Evolutionary conservation across 1,140 invertebrate genomes (phyloP), one percentile per base, ranked within the genome.

Genomic region (Aphelenchoides besseyi): DNA sequence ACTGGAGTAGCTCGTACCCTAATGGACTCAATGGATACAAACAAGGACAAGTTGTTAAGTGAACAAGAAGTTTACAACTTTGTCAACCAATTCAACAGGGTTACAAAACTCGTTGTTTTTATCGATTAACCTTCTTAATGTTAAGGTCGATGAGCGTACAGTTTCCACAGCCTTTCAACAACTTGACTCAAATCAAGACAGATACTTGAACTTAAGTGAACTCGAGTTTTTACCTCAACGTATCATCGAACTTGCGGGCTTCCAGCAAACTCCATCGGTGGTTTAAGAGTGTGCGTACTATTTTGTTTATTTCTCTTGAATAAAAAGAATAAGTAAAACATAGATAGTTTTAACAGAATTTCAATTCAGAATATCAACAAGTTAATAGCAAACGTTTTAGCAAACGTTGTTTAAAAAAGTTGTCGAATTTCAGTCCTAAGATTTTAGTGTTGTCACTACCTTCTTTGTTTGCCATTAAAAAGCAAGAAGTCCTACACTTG

Each of bases 51-150:
- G 12, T 16, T 16, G 16, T 68, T 71, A 3, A 70, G 1, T 29
- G 16, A 68, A 71, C 18, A 28, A 29, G 67, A 69, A 37, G 67
- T 69, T 1, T 69, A 32, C 64, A 16, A 12, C 1, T 69, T 69
- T 29, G 67, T 71, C 61, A 69, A 69, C 29, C 61, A 69, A 30
- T 69, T 69, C 67, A 69, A 69, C 67, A 69, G 41, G 63, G 63
- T 66, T 23, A 1, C 16, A n/a, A 59, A 59, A 1, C n/a, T 2
- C 12, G 35, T 1, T 66, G 1, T 59, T 55, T 66, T n/a, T 5
- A 48, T 53, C 8, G 8, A n/a, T 66, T 18, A 33, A 12, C 12
- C 26, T 57, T 5, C n/a, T n/a, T n/a, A n/a, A n/a, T n/a, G n/a
- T n/a, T 1, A 16, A 69, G 68, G 67, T 69, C 28, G 28, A 29